Percentiles rank a stretch among this genome's conserved stretches.
Conservation (phyloP, 2,113 vertebrate genomes). For the Alces alces region DNA sequence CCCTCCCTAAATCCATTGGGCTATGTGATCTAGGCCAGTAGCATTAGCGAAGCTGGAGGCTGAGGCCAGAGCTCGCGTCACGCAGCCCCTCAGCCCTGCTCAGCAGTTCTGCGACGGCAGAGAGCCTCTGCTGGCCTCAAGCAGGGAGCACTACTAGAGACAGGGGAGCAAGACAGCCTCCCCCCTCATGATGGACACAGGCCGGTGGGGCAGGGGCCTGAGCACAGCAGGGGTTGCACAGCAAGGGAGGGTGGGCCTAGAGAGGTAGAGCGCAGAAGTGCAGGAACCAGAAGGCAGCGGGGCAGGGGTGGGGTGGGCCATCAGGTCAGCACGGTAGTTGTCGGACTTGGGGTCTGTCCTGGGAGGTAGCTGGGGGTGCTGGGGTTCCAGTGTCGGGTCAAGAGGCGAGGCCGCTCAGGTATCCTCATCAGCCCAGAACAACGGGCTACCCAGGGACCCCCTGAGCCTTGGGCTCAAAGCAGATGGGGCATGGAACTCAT, state of each 20-base stretch:
- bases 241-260: neutral
- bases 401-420: neutral
- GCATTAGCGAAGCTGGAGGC: neutral
- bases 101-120: neutral
- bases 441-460: neutral
- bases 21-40: neutral
- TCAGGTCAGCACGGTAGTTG: slow-evolving; percentile 10
- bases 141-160: neutral
- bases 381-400: slow-evolving; percentile 57
- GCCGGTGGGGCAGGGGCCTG: neutral
- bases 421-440: slow-evolving; percentile 6
- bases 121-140: neutral
- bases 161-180: neutral
- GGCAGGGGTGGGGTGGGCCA: neutral
- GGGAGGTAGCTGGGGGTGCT: slow-evolving; percentile 68
- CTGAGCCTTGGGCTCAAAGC: neutral
- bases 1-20: neutral
- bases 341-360: slow-evolving; percentile 40
- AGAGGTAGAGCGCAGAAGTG: slow-evolving; percentile 66
- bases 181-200: neutral
- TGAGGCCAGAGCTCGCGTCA: neutral
- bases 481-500: neutral
- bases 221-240: neutral
- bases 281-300: neutral
- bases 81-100: neutral